Evolutionary conservation across 2,797 vertebrate species (phyloP).

Genomic region (Epinephelus coioides): DNA sequence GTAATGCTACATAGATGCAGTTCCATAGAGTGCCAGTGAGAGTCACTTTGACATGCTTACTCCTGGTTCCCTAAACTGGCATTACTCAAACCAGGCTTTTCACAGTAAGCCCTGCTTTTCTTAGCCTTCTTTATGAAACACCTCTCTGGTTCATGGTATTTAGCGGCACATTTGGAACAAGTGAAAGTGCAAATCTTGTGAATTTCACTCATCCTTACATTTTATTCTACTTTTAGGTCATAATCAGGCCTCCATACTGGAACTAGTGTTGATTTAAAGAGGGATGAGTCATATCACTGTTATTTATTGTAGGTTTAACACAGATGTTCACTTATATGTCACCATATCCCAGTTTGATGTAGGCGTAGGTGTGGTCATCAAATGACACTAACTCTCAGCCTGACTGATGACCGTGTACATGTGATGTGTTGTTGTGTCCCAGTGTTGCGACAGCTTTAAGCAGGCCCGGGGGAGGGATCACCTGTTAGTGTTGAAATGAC

Average conservation of each 20-base stretch:
- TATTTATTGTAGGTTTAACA: constrained; percentile 41
- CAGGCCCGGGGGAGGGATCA: not conserved
- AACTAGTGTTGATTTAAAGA: not conserved
- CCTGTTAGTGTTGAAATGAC: constrained; percentile 5
- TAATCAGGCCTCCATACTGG: constrained; percentile 8
- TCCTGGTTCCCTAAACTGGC: not conserved
- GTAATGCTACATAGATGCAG: not conserved
- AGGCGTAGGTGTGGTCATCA: not conserved
- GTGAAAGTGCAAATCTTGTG: constrained; percentile 8
- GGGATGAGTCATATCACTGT: constrained; percentile 4
- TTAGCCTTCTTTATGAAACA: constrained; percentile 18
- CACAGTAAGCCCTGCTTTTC: not conserved
- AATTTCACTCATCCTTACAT: constrained; percentile 16
- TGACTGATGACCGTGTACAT: constrained; percentile 34
- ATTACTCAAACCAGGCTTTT: not conserved
- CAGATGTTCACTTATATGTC: constrained; percentile 33
- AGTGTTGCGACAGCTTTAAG: constrained; percentile 37
- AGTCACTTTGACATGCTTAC: not conserved
- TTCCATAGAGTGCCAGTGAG: not conserved
- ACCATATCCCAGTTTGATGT: constrained; percentile 28
- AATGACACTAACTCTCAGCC: constrained; percentile 14
- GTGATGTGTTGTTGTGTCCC: constrained; percentile 42
- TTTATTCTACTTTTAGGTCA: constrained; percentile 18
- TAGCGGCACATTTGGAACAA: constrained; percentile 7
- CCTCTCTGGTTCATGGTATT: constrained; percentile 14